Percentiles rank a stretch among this genome's conserved stretches.
phyloP scores from a whole-genome alignment of 2,113 vertebrate genomes.

The Coreoperca whiteheadi region DNA sequence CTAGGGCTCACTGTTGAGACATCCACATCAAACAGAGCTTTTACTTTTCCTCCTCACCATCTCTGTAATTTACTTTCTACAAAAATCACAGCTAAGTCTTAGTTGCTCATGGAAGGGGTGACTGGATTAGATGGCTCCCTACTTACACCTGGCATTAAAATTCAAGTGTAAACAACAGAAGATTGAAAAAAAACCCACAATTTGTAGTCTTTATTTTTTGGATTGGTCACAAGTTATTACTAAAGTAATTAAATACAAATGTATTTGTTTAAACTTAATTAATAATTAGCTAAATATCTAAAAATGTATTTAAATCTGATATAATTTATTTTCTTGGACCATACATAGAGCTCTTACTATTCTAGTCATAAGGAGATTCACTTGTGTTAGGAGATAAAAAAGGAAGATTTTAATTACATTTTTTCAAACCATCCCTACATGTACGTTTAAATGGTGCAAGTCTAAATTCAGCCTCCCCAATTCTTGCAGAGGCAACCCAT shows the following conservation, averaged over 20 bases:
- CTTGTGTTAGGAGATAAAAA: background rate
- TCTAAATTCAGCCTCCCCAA: background rate
- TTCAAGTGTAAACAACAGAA: background rate
- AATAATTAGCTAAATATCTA: background rate
- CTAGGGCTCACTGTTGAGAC: slow-evolving; percentile 4
- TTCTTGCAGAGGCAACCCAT: slow-evolving; percentile 12
- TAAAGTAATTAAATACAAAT: background rate
- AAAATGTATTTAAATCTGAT: background rate
- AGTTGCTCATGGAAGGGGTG: background rate
- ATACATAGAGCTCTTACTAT: background rate
- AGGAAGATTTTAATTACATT: background rate
- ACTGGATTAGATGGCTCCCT: background rate
- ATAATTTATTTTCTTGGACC: background rate
- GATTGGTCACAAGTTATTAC: background rate
- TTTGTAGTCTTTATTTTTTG: background rate
- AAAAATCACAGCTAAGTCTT: slow-evolving; percentile 14
- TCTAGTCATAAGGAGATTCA: background rate
- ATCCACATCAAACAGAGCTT: slow-evolving; percentile 24
- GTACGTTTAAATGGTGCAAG: background rate
- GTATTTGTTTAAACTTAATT: background rate
- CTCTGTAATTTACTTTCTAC: slow-evolving; percentile 6
- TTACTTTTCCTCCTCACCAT: background rate
- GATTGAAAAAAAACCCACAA: background rate
- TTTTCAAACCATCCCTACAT: background rate
- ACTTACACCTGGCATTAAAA: slow-evolving; percentile 1